Evolutionary conservation across 2,797 vertebrate species (phyloP).

Genomic region (Sebastes taczanowskii): DNA sequence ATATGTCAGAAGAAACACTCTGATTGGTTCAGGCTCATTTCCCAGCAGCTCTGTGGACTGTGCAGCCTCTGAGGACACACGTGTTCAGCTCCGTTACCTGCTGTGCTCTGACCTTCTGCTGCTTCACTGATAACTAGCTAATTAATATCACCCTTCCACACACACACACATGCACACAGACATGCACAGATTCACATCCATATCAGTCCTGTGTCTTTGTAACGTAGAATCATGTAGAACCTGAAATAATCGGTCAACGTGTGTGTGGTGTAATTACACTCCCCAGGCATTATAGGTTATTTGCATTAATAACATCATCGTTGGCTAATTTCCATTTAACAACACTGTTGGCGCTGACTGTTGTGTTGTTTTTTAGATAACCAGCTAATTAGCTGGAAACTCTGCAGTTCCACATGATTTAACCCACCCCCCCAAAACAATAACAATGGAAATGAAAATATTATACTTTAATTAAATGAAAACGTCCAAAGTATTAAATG

Average conservation of each 20-base stretch:
- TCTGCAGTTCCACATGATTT: constrained; percentile 10
- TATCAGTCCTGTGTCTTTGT: background rate
- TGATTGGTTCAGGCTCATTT: constrained; percentile 36
- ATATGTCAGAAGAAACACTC: background rate
- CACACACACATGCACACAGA: background rate
- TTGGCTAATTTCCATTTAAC: constrained; percentile 30
- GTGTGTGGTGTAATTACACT: constrained; percentile 27
- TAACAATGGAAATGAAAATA: background rate
- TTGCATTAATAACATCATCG: constrained; percentile 34
- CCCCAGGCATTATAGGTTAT: constrained; percentile 14
- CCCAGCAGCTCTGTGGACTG: background rate
- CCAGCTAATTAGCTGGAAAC: constrained; percentile 17
- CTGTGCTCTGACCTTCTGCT: constrained; percentile 22
- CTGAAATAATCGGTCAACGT: background rate
- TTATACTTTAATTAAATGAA: too few species aligned
- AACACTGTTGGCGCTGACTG: background rate
- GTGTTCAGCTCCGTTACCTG: constrained; percentile 21
- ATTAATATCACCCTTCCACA: constrained; percentile 10
- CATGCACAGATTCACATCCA: background rate
- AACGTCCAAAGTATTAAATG: background rate
- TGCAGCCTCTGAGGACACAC: background rate
- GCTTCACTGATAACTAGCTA: constrained; percentile 29
- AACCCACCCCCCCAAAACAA: background rate
- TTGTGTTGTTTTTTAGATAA: constrained; percentile 1
- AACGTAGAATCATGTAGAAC: background rate